A percentile compares a stretch with the other conserved stretches of the same genome.
phyloP scores from a whole-genome alignment of 2,797 vertebrate species.

The Numenius phaeopus region DNA sequence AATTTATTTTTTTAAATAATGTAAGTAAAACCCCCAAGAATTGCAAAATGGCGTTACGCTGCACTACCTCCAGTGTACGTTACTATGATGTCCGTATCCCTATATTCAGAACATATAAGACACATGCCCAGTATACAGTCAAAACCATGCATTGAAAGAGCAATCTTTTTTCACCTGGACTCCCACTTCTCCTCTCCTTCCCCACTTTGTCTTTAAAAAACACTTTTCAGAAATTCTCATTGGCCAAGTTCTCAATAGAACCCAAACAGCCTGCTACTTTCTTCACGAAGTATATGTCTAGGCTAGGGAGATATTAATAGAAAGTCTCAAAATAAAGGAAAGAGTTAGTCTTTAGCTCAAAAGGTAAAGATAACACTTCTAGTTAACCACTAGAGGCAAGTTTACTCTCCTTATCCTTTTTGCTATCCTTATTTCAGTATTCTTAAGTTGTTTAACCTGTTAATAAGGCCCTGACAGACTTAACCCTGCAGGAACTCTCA shows the following conservation, averaged over 20 bases:
- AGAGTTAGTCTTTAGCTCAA: background rate
- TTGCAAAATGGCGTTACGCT: accelerated
- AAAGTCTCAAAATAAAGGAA: background rate
- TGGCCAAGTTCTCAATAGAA: background rate
- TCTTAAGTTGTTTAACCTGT: background rate
- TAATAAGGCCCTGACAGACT: background rate
- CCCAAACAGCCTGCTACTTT: background rate
- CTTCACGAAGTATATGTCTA: background rate
- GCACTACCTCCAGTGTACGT: background rate
- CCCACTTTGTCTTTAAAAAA: background rate
- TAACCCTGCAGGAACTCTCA: background rate
- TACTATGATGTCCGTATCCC: background rate
- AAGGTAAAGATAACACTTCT: background rate
- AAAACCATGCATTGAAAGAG: background rate
- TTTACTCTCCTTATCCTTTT: background rate
- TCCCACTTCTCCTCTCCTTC: background rate
- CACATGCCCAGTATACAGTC: background rate
- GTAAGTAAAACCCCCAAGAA: background rate
- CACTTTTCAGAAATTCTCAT: background rate
- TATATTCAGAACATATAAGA: background rate
- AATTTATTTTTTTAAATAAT: background rate
- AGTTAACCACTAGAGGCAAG: background rate
- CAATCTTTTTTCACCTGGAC: background rate
- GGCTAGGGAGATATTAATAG: background rate
- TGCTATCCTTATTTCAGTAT: background rate